Evolutionary conservation across 2,113 vertebrate species (phyloP).

Genomic region (Gorsachius goisagi): DNA sequence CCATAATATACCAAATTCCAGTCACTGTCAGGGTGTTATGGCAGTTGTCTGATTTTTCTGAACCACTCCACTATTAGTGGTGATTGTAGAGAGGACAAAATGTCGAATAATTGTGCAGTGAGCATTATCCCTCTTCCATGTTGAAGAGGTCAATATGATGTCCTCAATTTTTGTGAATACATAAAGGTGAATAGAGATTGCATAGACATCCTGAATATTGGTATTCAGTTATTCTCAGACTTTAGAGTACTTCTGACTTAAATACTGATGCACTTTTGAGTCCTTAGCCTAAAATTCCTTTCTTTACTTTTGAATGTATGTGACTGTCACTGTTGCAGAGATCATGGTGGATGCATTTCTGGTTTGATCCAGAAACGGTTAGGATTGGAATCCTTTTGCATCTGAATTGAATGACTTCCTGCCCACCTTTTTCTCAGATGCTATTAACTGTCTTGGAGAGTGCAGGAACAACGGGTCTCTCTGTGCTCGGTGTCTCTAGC

Average conservation of each 20-base stretch:
- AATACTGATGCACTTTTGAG: background rate
- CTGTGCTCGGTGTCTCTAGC: background rate
- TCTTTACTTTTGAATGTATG: background rate
- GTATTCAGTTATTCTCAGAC: background rate
- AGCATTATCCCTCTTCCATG: background rate
- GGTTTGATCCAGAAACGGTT: background rate
- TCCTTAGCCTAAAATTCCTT: background rate
- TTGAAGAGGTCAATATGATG: background rate
- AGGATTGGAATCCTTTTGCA: background rate
- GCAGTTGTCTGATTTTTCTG: background rate
- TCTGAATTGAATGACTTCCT: constrained; percentile 3
- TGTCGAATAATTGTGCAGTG: background rate
- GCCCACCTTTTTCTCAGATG: constrained; percentile 21
- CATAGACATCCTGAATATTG: background rate
- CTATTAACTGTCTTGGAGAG: background rate
- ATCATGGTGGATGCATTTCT: background rate
- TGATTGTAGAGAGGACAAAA: background rate
- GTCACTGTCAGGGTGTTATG: background rate
- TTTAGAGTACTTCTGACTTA: background rate
- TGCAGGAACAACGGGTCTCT: background rate
- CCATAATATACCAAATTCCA: background rate
- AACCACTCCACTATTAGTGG: background rate
- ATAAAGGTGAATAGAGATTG: background rate
- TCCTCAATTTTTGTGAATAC: background rate
- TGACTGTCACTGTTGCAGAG: background rate